A percentile compares a stretch with the other conserved stretches of the same genome.
Evolutionary conservation across 2,888 invertebrate species (phyloP).

Genomic region (Mythimna ferrago): DNA sequence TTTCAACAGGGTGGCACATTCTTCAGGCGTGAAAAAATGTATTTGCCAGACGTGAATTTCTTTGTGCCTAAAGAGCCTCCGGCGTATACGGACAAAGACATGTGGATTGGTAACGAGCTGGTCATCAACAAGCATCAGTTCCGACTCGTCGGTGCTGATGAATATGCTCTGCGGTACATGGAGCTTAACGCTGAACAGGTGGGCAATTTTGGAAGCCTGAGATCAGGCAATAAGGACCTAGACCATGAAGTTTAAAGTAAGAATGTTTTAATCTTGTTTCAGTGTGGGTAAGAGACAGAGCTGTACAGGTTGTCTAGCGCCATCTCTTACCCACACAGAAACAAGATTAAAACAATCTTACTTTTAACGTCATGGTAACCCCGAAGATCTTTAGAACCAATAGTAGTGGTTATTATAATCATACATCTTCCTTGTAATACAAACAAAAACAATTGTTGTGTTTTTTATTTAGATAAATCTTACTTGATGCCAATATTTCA

Average conservation of each 20-base stretch:
- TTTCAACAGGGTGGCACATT: slow-evolving; percentile 91
- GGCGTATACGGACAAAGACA: slow-evolving; percentile 94
- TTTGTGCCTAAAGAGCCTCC: slow-evolving; percentile 93
- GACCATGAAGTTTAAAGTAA: too few relatives aligned
- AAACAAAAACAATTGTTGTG: too few relatives aligned
- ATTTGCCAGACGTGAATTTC: slow-evolving; percentile 94
- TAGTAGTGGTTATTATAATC: not conserved
- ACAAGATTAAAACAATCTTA: too few relatives aligned
- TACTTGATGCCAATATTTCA: too few relatives aligned
- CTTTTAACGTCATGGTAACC: too few relatives aligned
- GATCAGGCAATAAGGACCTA: too few relatives aligned
- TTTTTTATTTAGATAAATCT: too few relatives aligned
- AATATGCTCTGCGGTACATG: slow-evolving; percentile 96
- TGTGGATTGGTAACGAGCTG: slow-evolving; percentile 95
- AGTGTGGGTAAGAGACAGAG: too few relatives aligned
- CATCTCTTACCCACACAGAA: too few relatives aligned
- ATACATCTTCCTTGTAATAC: not conserved
- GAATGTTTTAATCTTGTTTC: too few relatives aligned
- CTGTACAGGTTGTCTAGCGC: too few relatives aligned
- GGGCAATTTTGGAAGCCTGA: slow-evolving; percentile 22
- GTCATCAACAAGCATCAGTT: slow-evolving; percentile 95
- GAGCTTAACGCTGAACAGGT: slow-evolving; percentile 94
- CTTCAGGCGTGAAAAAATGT: slow-evolving; percentile 92
- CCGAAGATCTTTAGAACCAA: not conserved
- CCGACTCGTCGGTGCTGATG: slow-evolving; percentile 95